Base-by-base conservation (phyloP, 2,888 invertebrate genomes). In the Drosophila cyrtoloma region DNA sequence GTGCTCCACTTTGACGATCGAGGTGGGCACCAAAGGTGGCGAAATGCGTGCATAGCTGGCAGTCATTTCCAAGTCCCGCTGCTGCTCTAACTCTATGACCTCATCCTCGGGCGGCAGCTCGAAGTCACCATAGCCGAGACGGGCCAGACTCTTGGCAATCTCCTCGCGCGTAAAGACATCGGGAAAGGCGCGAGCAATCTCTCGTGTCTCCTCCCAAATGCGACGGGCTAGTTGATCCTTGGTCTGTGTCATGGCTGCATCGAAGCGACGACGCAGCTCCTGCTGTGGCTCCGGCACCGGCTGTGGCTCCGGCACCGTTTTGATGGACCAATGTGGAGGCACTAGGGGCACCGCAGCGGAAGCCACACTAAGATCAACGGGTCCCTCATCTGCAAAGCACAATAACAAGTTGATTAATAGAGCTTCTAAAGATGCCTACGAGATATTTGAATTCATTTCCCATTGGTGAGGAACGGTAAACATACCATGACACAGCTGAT, bases 101-200 rank as follows among this genome's bases (percentile, higher is more conserved):
- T 84, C 85, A 26, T 86, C 79, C 35, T 89, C 86, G 0, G 82
- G 73, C 0, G 91, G 89, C 58, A 91, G 58, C 22, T 87, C 88
- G 51, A 89, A 90, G 14, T 92, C 92, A 0, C 92, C 92, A 59
- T 93, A 93, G 4, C 92, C 93, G 53, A 93, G 71, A 0, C 93
- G 89, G 0, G 88, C 89, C 47, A 93, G 65, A 32, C 92, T 92
- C 51, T 90, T 92, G 22, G 92, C 93, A 6, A 93, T 93, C 65
- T 93, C 92, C 69, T 93, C 93, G 19, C 92, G 88, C 1, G 93
- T 93, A 7, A 93, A 93, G 1, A 93, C 92, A 66, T 93, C 92
- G 4, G 93, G 93, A 78, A 92, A 93, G n/a, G 93, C 92, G 0
- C 91, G 89, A 0, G 93, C 93, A 14, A 93, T 93, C 35, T 93